Conservation (phyloP, 64 coral and sea anemone species). For the Astreopora myriophthalma region DNA sequence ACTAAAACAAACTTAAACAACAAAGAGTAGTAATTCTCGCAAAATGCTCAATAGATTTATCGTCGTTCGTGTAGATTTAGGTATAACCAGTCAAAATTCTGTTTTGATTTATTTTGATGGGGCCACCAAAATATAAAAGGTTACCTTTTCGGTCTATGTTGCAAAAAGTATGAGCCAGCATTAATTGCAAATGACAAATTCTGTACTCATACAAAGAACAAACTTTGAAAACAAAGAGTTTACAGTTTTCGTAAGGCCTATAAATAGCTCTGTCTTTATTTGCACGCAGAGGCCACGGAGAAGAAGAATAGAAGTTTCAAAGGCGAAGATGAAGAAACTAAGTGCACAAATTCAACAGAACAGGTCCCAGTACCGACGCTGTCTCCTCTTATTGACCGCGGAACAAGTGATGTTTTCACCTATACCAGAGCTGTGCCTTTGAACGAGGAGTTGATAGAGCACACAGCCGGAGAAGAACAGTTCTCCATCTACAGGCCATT, state of each 20-base stretch:
- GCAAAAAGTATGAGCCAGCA: no score
- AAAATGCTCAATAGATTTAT: background rate
- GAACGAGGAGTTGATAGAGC: background rate
- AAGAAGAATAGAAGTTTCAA: background rate
- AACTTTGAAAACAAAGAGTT: background rate
- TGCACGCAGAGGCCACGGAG: background rate
- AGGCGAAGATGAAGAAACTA: background rate
- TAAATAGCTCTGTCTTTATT: background rate
- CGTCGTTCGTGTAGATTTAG: background rate
- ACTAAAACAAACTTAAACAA: background rate
- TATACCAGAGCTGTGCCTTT: background rate
- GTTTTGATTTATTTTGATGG: no score
- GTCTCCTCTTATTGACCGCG: background rate
- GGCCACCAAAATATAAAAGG: no score
- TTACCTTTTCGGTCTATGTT: no score
- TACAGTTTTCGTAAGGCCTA: background rate
- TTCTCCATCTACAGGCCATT: constrained; percentile 15
- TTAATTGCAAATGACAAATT: background rate
- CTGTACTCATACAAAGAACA: background rate
- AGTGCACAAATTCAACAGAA: background rate
- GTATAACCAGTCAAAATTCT: no score
- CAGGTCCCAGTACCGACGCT: background rate
- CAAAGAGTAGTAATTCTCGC: background rate
- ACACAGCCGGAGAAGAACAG: background rate
- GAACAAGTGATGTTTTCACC: background rate